Evolutionary conservation across 2,888 invertebrate species (phyloP), one percentile per base, ranked within the genome.

Genomic region (Dendrolimus pini): DNA sequence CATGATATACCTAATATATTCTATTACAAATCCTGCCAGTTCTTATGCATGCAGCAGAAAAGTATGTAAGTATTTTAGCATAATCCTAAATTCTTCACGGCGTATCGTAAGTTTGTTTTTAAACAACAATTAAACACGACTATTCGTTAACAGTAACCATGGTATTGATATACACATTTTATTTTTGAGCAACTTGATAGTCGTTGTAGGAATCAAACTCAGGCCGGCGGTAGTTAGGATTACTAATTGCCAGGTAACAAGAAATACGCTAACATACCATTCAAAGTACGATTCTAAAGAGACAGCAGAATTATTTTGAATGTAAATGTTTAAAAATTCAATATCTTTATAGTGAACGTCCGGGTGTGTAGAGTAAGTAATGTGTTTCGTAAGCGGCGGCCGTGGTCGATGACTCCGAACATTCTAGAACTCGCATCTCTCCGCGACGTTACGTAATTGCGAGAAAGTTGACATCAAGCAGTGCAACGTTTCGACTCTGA

Each of bases 341-440:
- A 64, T 62, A 62, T 66, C 60, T 47, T 68, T 62, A 68, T 72
- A 68, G 73, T 71, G 70, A 70, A 71, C 69, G 72, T 73, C 74
- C 74, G 79, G 75, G 74, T 75, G 73, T 74, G 70, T 70, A 74
- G 71, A 71, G 69, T 68, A 74, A 30, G 71, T 70, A 70, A 69
- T 70, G 73, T 72, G 79, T 89, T 88, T 88, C 89, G 88, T 89
- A 89, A 90, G 82, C 80, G 76, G 82, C 80, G 76, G 71, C 80
- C 80, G 85, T 89, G 89, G 90, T 89, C 90, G 90, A 89, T 89
- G 90, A 89, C 89, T 85, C 80, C 85, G 87, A 89, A 89, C 82
- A 84, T 89, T 89, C 88, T 83, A 86, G 89, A 81, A 83, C 83
- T 70, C 72, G 68, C 79, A 85, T 87, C 85, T 87, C 83, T 78